Evolutionary conservation across 2,888 invertebrate genomes (phyloP).

Genomic region (Caenorhabditis sp.): DNA sequence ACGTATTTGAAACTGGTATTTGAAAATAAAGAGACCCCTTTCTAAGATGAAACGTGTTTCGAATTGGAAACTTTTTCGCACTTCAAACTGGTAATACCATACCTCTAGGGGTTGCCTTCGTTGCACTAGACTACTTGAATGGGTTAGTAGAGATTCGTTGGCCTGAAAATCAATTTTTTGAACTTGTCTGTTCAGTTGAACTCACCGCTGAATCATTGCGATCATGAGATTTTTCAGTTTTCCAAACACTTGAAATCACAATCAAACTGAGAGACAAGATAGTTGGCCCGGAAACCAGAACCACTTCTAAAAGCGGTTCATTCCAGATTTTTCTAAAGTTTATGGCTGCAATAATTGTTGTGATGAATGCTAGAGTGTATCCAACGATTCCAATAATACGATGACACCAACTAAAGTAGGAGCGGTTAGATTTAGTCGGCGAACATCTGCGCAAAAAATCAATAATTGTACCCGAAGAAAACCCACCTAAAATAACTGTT

Average conservation of each 20-base stretch:
- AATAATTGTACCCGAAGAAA: constrained; percentile 2
- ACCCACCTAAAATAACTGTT: constrained; percentile 24
- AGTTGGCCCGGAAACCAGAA: constrained; percentile 32
- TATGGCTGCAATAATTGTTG: constrained; percentile 45
- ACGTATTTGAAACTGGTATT: too few species aligned
- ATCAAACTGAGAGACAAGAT: constrained; percentile 25
- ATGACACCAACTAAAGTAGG: constrained; percentile 43
- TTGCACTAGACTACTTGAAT: too few species aligned
- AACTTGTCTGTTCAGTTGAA: too few species aligned
- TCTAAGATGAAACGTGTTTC: too few species aligned
- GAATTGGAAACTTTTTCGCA: too few species aligned
- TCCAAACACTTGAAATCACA: constrained; percentile 12
- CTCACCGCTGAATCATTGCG: constrained; percentile 27
- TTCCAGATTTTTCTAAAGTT: constrained; percentile 48
- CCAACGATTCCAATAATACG: constrained; percentile 27
- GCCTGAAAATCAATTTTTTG: too few species aligned
- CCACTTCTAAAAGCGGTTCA: constrained; percentile 40
- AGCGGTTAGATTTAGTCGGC: constrained; percentile 25
- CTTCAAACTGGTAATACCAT: not conserved
- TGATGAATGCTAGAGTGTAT: constrained; percentile 33
- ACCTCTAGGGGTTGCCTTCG: constrained; percentile 4
- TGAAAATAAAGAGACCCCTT: too few species aligned
- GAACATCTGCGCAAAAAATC: constrained; percentile 21
- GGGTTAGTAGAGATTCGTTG: too few species aligned
- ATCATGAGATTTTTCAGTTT: constrained; percentile 12